These are phyloP conservation scores for Akabosia matsudoensis DNA, from an alignment of 1,140 invertebrate species.

Conservation along the genomic window DNA sequence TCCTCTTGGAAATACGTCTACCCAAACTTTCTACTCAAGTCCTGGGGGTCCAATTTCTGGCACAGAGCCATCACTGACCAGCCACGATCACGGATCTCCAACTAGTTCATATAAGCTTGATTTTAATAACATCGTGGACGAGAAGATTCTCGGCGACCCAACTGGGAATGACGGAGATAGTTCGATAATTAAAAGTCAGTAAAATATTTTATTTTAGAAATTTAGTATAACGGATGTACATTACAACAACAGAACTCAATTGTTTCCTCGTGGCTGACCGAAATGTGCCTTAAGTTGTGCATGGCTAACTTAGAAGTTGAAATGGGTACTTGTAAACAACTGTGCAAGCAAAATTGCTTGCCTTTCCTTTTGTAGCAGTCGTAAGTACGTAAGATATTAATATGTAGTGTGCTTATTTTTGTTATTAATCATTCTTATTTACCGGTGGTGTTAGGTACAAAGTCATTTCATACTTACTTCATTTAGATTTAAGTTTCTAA, in stretches of 20 bases:
- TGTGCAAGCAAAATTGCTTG: too few species aligned
- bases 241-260: too few species aligned
- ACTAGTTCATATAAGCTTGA: slow-evolving; percentile 38
- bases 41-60: neutral
- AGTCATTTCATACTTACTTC: too few species aligned
- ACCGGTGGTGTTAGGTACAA: too few species aligned
- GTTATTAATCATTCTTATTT: too few species aligned
- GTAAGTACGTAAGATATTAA: too few species aligned
- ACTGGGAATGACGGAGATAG: neutral
- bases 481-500: too few species aligned
- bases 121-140: slow-evolving; percentile 40
- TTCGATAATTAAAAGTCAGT: neutral
- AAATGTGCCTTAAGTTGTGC: neutral
- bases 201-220: neutral
- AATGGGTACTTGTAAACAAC: too few species aligned
- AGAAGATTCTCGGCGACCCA: slow-evolving; percentile 29
- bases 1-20: neutral
- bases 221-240: too few species aligned
- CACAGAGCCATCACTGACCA: neutral
- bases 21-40: slow-evolving; percentile 30
- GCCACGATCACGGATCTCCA: neutral
- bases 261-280: neutral
- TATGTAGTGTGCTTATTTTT: too few species aligned
- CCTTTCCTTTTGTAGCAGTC: too few species aligned
- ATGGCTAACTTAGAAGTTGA: too few species aligned